Evolutionary conservation across 2,113 vertebrate genomes (phyloP).

Genomic region (Siniperca knerii): DNA sequence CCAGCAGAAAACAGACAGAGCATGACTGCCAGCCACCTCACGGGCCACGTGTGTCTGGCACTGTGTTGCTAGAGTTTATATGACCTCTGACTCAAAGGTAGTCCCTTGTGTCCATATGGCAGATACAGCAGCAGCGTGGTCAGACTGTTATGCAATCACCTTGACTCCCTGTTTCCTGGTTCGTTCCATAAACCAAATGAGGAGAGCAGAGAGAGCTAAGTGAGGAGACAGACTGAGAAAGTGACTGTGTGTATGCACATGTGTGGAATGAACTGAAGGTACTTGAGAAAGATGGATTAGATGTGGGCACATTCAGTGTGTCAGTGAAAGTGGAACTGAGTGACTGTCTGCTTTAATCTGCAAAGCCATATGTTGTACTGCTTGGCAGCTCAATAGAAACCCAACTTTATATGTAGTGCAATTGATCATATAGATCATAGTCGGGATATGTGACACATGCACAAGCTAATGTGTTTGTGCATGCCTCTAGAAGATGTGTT

Average conservation of each 20-base stretch:
- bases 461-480: constrained; percentile 24
- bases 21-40: constrained; percentile 14
- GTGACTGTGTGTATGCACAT: constrained; percentile 10
- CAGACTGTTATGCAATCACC: constrained; percentile 54
- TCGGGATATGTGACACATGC: constrained; percentile 25
- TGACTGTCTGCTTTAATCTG: constrained; percentile 62
- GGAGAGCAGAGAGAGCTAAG: constrained; percentile 38
- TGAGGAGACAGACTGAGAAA: constrained; percentile 18
- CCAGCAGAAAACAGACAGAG: constrained; percentile 17
- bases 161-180: constrained; percentile 5
- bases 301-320: constrained; percentile 47
- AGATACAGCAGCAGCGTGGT: constrained; percentile 40
- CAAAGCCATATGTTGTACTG: constrained; percentile 27
- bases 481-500: constrained; percentile 23
- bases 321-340: constrained; percentile 60
- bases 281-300: constrained; percentile 58
- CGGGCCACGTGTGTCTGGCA: constrained; percentile 43
- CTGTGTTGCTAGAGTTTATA: constrained; percentile 56
- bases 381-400: constrained; percentile 35
- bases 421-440: constrained; percentile 48
- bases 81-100: constrained; percentile 67
- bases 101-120: constrained; percentile 55
- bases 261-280: constrained; percentile 24
- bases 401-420: constrained; percentile 34
- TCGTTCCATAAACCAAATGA: constrained; percentile 46